Conservation (phyloP, 2,113 vertebrate genomes). For the Rhagologus leucostigma region DNA sequence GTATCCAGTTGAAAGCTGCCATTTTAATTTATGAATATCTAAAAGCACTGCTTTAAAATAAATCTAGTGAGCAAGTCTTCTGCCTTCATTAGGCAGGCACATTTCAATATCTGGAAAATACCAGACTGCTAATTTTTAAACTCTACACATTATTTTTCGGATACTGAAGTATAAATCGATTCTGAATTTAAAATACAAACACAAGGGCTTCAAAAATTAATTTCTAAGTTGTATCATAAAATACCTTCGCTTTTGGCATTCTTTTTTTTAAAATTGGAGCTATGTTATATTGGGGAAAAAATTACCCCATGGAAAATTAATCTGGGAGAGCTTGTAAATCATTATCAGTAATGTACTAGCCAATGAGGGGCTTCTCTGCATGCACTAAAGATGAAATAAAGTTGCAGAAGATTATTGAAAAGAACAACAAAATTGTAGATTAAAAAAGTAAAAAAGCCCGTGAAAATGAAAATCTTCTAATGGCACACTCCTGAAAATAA, state of each 20-base stretch:
- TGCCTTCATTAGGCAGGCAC: constrained; percentile 30
- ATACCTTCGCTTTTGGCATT: constrained; percentile 16
- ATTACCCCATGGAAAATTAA: constrained; percentile 58
- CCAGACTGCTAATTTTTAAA: constrained; percentile 3
- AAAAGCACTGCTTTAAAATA: constrained; percentile 48
- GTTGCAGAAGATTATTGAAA: constrained; percentile 56
- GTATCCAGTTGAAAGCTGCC: constrained; percentile 38
- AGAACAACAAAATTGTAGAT: constrained; percentile 23
- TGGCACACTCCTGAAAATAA: background rate
- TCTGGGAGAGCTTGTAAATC: constrained; percentile 55
- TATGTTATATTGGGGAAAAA: constrained; percentile 40
- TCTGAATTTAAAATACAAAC: background rate
- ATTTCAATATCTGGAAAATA: constrained; percentile 42
- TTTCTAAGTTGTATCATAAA: constrained; percentile 19
- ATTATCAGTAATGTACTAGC: constrained; percentile 51
- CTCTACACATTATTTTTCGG: background rate
- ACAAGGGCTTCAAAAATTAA: background rate
- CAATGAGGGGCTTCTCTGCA: constrained; percentile 17
- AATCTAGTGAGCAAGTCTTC: constrained; percentile 25
- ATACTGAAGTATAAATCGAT: background rate
- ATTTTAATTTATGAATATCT: constrained; percentile 47
- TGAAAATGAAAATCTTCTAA: background rate
- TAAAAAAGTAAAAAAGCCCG: background rate
- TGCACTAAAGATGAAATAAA: constrained; percentile 22
- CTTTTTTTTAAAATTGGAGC: constrained; percentile 6